Evolutionary conservation across 2,113 vertebrate species (phyloP).

Genomic region (Leucopternis melanops): DNA sequence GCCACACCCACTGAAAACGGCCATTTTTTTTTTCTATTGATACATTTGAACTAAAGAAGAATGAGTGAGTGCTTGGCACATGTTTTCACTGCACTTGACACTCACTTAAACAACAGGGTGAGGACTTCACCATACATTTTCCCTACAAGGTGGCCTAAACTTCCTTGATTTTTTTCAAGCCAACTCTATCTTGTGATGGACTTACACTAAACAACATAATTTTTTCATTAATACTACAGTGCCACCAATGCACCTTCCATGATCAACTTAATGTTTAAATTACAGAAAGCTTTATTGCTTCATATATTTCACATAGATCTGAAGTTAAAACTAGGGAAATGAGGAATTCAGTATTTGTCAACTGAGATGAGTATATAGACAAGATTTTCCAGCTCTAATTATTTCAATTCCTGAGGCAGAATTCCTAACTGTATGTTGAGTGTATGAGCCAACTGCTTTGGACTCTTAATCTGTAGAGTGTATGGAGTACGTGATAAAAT

Average conservation of each 20-base stretch:
- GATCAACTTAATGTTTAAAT: background rate
- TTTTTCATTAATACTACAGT: background rate
- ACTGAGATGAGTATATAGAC: background rate
- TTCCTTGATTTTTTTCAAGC: background rate
- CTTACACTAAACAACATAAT: background rate
- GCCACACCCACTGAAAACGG: background rate
- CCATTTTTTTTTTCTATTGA: accelerated
- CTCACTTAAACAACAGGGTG: background rate
- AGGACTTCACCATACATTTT: background rate
- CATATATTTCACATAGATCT: background rate
- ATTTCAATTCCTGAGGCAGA: background rate
- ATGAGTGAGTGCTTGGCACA: background rate
- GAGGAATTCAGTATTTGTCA: background rate
- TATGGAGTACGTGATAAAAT: background rate
- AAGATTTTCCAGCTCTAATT: background rate
- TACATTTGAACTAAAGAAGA: background rate
- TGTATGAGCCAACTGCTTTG: background rate
- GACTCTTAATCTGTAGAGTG: background rate
- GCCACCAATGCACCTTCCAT: background rate
- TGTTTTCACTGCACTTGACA: background rate
- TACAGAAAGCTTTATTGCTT: background rate
- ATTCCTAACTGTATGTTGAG: background rate
- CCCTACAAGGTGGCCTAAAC: background rate
- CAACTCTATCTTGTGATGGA: accelerated
- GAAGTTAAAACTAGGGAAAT: background rate